phyloP scores from a whole-genome alignment of 2,113 vertebrate species.

The Aix galericulata region DNA sequence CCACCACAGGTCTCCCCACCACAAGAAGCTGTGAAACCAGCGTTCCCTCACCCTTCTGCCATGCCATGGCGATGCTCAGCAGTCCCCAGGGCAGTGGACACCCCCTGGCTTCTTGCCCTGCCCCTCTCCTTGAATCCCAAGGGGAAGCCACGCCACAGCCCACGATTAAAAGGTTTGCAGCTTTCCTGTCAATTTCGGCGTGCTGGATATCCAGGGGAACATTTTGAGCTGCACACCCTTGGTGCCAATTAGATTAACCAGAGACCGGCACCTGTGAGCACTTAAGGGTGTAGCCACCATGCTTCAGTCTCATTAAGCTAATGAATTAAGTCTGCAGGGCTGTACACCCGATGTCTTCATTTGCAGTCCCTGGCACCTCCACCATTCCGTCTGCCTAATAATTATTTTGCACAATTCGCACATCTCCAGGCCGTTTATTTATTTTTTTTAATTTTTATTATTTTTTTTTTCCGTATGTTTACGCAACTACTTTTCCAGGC shows the following conservation, averaged over 20 bases:
- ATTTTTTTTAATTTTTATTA: no score
- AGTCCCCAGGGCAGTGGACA: fast-evolving
- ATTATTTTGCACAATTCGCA: not conserved
- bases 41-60: not conserved
- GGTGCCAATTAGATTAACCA: not conserved
- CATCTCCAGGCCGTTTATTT: not conserved
- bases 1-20: not conserved
- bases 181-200: not conserved
- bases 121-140: not conserved
- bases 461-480: not conserved
- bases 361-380: not conserved
- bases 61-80: not conserved
- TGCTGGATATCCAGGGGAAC: not conserved
- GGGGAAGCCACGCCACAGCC: fast-evolving
- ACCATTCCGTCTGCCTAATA: not conserved
- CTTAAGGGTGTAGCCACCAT: not conserved
- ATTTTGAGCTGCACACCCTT: not conserved
- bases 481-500: not conserved
- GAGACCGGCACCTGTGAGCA: fast-evolving
- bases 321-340: not conserved
- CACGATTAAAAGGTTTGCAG: not conserved
- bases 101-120: fast-evolving
- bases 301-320: not conserved
- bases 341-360: not conserved
- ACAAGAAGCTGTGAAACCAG: not conserved